A percentile compares a stretch with the other conserved stretches of the same genome.
Conservation (phyloP, 2,113 vertebrate species). For the Sinocyclocheilus rhinocerous region DNA sequence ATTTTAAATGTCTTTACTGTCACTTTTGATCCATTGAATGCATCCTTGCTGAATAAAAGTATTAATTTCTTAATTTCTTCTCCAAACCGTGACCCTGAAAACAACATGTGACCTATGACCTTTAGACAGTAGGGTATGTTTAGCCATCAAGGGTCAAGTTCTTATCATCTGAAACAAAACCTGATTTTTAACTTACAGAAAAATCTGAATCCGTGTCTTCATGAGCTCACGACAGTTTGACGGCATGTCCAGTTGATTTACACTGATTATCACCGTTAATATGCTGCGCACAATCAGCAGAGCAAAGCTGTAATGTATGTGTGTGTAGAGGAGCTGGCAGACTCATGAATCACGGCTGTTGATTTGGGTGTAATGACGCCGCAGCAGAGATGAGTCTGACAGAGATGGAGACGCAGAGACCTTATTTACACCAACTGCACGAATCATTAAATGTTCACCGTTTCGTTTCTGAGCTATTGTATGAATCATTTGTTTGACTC, state of each 20-base stretch:
- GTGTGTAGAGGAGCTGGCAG: slow-evolving; percentile 32
- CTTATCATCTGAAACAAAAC: neutral
- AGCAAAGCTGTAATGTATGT: slow-evolving; percentile 20
- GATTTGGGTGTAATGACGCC: slow-evolving; percentile 68
- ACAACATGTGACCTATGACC: too few species aligned
- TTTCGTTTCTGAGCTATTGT: slow-evolving; percentile 17
- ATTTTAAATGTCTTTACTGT: too few species aligned
- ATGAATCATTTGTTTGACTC: slow-evolving; percentile 1
- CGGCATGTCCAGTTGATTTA: slow-evolving; percentile 27
- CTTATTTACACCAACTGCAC: slow-evolving; percentile 68
- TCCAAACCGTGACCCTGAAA: neutral
- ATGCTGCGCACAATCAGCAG: too few species aligned
- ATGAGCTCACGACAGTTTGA: neutral
- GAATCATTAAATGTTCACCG: slow-evolving; percentile 61
- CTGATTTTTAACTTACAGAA: neutral
- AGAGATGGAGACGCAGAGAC: slow-evolving; percentile 42
- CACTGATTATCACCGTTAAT: slow-evolving; percentile 38
- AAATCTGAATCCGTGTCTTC: neutral
- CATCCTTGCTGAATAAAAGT: neutral
- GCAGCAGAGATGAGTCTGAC: slow-evolving; percentile 62
- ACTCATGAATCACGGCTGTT: slow-evolving; percentile 56
- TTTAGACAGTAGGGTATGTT: too few species aligned
- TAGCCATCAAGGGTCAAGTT: neutral
- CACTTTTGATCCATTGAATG: neutral
- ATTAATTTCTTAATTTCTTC: too few species aligned